Evolutionary conservation across 1,140 invertebrate genomes (phyloP).

Genomic region (Gryon sp.): DNA sequence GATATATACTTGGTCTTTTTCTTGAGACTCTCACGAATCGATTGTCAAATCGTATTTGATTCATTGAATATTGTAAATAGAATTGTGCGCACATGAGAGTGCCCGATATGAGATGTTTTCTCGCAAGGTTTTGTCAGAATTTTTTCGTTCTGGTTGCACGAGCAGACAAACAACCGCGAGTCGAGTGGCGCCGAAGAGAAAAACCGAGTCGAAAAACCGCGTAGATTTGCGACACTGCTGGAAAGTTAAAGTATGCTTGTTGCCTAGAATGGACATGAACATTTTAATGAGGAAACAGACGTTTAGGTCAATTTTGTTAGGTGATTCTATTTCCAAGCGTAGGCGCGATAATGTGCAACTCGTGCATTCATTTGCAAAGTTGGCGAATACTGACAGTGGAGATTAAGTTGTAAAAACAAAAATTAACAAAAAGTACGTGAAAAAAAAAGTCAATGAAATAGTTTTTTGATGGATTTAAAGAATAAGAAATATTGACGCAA

Average conservation of each 20-base stretch:
- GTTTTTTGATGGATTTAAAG: too few species aligned
- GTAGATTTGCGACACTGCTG: conserved; percentile 49
- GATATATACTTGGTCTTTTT: conserved; percentile 9
- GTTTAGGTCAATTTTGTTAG: conserved; percentile 63
- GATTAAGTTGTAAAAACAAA: not conserved
- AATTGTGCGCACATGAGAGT: conserved; percentile 11
- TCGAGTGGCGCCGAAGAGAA: not conserved
- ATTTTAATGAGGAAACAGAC: conserved; percentile 74
- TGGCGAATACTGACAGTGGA: not conserved
- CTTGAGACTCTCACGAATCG: conserved; percentile 26
- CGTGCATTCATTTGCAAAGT: conserved; percentile 57
- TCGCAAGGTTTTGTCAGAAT: conserved; percentile 7
- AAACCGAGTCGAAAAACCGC: conserved; percentile 33
- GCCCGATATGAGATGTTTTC: conserved; percentile 37
- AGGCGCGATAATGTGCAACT: conserved; percentile 51
- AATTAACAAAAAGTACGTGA: too few species aligned
- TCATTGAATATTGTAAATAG: conserved; percentile 56
- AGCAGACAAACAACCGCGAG: conserved; percentile 29
- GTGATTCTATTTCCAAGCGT: conserved; percentile 50
- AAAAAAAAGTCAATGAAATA: too few species aligned
- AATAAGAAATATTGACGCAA: too few species aligned
- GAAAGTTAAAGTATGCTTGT: conserved; percentile 57
- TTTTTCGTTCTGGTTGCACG: conserved; percentile 38
- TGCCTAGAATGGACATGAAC: conserved; percentile 63
- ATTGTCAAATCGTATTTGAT: conserved; percentile 59